A percentile compares a stretch with the other conserved stretches of the same genome.
phyloP scores from a whole-genome alignment of 2,888 invertebrate species.

The Drosophila dives region DNA sequence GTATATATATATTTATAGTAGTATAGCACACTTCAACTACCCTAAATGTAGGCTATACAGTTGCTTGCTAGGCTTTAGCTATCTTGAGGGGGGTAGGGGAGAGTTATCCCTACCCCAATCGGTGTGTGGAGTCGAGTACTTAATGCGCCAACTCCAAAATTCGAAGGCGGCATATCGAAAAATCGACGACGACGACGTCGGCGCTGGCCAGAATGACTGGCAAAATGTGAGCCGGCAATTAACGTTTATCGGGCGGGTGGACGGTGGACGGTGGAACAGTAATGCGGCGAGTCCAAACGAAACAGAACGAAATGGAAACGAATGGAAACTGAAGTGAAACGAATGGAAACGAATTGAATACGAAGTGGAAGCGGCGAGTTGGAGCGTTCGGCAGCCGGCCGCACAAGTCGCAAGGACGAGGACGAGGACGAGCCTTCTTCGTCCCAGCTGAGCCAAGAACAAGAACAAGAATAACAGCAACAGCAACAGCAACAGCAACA shows the following conservation, averaged over 20 bases:
- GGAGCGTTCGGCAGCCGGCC: slow-evolving; percentile 47
- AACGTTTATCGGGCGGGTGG: slow-evolving; percentile 36
- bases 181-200: slow-evolving; percentile 44
- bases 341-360: slow-evolving; percentile 25
- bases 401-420: slow-evolving; percentile 45
- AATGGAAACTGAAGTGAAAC: slow-evolving; percentile 32
- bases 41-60: slow-evolving; percentile 36
- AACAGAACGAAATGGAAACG: slow-evolving; percentile 33
- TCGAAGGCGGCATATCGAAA: slow-evolving; percentile 49
- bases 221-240: slow-evolving; percentile 47
- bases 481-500: slow-evolving; percentile 16
- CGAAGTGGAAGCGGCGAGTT: slow-evolving; percentile 41
- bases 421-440: slow-evolving; percentile 56
- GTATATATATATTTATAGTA: background rate
- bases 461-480: slow-evolving; percentile 4
- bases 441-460: slow-evolving; percentile 53
- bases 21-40: background rate
- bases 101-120: slow-evolving; percentile 10
- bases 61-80: slow-evolving; percentile 7
- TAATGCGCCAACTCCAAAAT: slow-evolving; percentile 57
- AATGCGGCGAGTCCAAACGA: slow-evolving; percentile 35
- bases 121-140: slow-evolving; percentile 34
- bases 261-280: slow-evolving; percentile 47
- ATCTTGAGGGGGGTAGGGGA: background rate
- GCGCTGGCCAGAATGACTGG: slow-evolving; percentile 64